A percentile compares a stretch with the other conserved stretches of the same genome.
Evolutionary conservation across 2,113 vertebrate genomes (phyloP).

Genomic region (Syngnathoides biaculeatus): DNA sequence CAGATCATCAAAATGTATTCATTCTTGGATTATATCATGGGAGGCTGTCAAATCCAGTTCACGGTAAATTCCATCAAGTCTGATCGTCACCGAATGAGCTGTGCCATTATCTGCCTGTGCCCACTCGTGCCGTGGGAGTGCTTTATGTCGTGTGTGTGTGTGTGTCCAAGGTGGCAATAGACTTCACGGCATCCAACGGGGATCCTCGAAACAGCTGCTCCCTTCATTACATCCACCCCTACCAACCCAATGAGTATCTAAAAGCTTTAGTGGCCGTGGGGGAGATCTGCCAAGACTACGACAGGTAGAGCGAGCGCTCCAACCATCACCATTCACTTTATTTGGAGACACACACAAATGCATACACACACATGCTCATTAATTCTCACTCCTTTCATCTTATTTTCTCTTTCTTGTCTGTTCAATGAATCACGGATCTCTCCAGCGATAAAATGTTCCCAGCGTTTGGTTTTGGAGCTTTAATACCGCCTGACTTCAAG

Average conservation of each 20-base stretch:
- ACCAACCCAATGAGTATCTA: constrained; percentile 97
- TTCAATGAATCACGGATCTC: constrained; percentile 14
- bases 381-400: constrained; percentile 18
- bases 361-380: not conserved
- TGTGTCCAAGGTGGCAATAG: constrained; percentile 90
- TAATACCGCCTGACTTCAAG: constrained; percentile 98
- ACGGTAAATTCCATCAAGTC: constrained; percentile 79
- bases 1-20: constrained; percentile 99
- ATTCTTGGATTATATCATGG: constrained; percentile 99
- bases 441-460: constrained; percentile 99
- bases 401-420: not conserved
- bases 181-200: constrained; percentile 97
- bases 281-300: constrained; percentile 99
- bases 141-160: constrained; percentile 13
- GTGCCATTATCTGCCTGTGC: constrained; percentile 9
- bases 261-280: constrained; percentile 96
- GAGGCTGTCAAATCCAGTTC: constrained; percentile 99
- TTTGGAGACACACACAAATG: constrained; percentile 6
- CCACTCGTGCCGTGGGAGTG: constrained; percentile 12
- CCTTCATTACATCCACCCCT: constrained; percentile 97
- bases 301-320: constrained; percentile 79
- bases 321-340: constrained; percentile 39
- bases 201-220: constrained; percentile 98
- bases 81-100: constrained; percentile 24
- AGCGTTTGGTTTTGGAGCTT: constrained; percentile 94